Evolutionary conservation across 2,113 vertebrate genomes (phyloP).

Genomic region (Xenopus laevis): DNA sequence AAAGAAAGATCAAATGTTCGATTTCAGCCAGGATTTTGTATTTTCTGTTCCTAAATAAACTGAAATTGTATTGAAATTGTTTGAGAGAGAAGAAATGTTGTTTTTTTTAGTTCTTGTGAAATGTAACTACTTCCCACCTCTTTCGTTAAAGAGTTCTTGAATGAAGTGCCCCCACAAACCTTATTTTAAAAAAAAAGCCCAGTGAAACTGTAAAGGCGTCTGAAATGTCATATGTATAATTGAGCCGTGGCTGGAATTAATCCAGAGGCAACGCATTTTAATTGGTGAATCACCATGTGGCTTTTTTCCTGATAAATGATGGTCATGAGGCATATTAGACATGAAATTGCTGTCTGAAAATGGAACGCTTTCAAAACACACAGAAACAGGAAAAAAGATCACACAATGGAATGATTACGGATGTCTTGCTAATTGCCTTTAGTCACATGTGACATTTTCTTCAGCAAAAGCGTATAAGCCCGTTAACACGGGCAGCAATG

Average conservation of each 20-base stretch:
- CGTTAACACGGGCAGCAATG: slow-evolving; percentile 17
- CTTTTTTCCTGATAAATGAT: slow-evolving; percentile 23
- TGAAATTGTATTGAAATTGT: too few relatives aligned
- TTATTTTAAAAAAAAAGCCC: neutral
- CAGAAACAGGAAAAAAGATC: slow-evolving; percentile 11
- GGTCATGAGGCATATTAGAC: slow-evolving; percentile 4
- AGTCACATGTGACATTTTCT: slow-evolving; percentile 36
- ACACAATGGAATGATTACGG: slow-evolving; percentile 17
- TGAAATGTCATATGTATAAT: neutral
- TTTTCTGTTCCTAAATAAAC: too few relatives aligned
- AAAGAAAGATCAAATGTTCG: neutral
- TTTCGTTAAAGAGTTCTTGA: neutral
- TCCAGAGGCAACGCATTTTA: slow-evolving; percentile 20
- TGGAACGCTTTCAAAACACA: slow-evolving; percentile 3
- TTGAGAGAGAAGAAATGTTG: neutral
- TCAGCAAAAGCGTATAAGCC: slow-evolving; percentile 1
- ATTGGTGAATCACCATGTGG: slow-evolving; percentile 34
- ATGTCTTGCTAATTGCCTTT: slow-evolving; percentile 28
- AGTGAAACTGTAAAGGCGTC: neutral
- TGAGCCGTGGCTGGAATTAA: slow-evolving; percentile 25
- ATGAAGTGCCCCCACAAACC: neutral
- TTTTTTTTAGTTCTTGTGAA: neutral
- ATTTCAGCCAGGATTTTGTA: neutral
- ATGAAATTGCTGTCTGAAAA: slow-evolving; percentile 21
- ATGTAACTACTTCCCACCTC: neutral